Evolutionary conservation across 1,140 invertebrate species (phyloP).

Genomic region (Tetranychus cinnabarinus): DNA sequence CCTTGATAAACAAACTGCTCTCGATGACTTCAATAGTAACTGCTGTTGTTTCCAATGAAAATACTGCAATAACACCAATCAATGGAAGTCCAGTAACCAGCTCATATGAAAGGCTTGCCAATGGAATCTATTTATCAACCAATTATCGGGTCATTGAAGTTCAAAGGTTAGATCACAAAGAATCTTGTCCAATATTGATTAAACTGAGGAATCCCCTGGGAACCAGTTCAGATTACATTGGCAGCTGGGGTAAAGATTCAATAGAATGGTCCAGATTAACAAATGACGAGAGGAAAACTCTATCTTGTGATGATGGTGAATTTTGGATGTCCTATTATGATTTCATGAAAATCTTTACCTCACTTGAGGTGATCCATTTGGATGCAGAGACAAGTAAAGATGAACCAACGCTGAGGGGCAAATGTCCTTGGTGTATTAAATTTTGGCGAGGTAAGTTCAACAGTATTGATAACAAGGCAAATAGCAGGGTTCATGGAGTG

Average conservation of each 20-base stretch:
- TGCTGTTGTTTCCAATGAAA: slow-evolving; percentile 31
- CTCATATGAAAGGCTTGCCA: too few species aligned
- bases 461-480: neutral
- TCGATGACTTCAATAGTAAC: slow-evolving; percentile 66
- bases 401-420: slow-evolving; percentile 50
- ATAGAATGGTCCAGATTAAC: slow-evolving; percentile 50
- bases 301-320: slow-evolving; percentile 41
- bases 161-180: slow-evolving; percentile 34
- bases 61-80: slow-evolving; percentile 2
- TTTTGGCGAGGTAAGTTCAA: slow-evolving; percentile 21
- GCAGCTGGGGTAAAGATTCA: slow-evolving; percentile 21
- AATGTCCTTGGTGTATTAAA: slow-evolving; percentile 37
- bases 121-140: slow-evolving; percentile 46
- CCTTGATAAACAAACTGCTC: slow-evolving; percentile 42
- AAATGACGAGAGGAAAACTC: slow-evolving; percentile 39
- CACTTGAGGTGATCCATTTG: slow-evolving; percentile 61
- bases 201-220: slow-evolving; percentile 11
- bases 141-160: slow-evolving; percentile 55
- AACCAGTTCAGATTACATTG: slow-evolving; percentile 11
- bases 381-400: slow-evolving; percentile 60
- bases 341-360: slow-evolving; percentile 56
- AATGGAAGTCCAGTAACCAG: too few species aligned
- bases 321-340: slow-evolving; percentile 70
- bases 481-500: too few species aligned
- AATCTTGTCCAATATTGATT: slow-evolving; percentile 6